Conservation (phyloP, 2,113 vertebrate species). For the Galeopterus variegatus region DNA sequence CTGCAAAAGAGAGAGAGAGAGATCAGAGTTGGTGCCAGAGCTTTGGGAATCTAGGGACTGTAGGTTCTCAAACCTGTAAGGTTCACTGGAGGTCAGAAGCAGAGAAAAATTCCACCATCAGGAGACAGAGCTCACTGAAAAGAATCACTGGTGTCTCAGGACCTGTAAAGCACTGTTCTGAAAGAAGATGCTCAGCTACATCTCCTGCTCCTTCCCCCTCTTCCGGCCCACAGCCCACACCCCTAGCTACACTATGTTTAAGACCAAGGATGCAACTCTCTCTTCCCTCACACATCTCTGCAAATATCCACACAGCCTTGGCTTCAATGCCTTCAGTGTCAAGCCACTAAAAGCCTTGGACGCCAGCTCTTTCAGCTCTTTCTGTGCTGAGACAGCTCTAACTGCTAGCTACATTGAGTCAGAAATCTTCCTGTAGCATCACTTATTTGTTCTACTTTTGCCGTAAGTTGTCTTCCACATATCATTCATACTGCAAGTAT, state of each 20-base stretch:
- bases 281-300: background rate
- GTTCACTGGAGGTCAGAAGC: background rate
- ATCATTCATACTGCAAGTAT: background rate
- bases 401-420: background rate
- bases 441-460: background rate
- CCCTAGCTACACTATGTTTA: accelerated
- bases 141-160: background rate
- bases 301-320: background rate
- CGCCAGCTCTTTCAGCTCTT: background rate
- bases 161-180: background rate
- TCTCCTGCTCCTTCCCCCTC: background rate
- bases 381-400: background rate
- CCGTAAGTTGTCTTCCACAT: background rate
- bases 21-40: background rate
- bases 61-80: background rate
- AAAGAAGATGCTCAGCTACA: background rate
- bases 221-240: background rate
- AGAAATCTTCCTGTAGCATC: background rate
- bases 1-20: background rate
- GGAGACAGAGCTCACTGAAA: background rate
- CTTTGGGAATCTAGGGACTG: background rate
- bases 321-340: background rate
- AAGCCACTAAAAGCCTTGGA: background rate
- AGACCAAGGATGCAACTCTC: background rate
- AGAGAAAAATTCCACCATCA: background rate